Base-by-base conservation (phyloP, 1,140 invertebrate species). In the Oedothorax gibbosus region DNA sequence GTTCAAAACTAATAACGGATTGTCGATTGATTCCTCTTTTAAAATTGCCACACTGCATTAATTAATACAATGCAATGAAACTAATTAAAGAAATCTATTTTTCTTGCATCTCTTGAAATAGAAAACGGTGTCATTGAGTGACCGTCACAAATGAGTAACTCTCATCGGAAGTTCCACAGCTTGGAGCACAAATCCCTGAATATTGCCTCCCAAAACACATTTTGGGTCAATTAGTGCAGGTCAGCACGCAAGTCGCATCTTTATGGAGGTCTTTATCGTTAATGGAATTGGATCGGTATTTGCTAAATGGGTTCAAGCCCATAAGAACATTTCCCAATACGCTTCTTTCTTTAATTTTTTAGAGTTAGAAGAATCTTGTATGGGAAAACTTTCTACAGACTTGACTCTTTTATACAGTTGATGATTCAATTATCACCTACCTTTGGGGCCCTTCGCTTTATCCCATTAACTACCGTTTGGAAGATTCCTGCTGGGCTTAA, bases 391-490 rank as follows among this genome's bases (percentile, higher is more conserved):
- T 35, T 5, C 35, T 5, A 35, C 5, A 5, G 35, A 35, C 35
- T 35, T 35, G 5, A 35, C 35, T 35, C 35, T 53, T 15, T 53
- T 71, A 5, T 15, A 50, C 35, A 10, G 50, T 71, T 53, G 54
- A 53, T 49, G 69, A 71, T 51, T 71, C 51, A 50, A 69, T 69
- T 35, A 21, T 69, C 66, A 49, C 69, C 15, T 54, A 71, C 20
- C 51, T 15, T 18, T 71, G 49, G 14, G 20, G 69, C 51, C 18
- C 50, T 20, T 11, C 20, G 18, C 8, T n/a, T 71, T 8, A 71
- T 71, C 69, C 69, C 69, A 71, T 71, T 71, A 18, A 71, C 66
- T 69, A 69, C 66, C 35, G 35, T 69, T 35, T 35, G 69, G 8
- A 18, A 20, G 20, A 18, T 21, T 51, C 66, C 69, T 53, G 69